Evolutionary conservation across 64 coral and sea anemone species (phyloP), one percentile per base, ranked within the genome.

Genomic region (Astreopora myriophthalma): DNA sequence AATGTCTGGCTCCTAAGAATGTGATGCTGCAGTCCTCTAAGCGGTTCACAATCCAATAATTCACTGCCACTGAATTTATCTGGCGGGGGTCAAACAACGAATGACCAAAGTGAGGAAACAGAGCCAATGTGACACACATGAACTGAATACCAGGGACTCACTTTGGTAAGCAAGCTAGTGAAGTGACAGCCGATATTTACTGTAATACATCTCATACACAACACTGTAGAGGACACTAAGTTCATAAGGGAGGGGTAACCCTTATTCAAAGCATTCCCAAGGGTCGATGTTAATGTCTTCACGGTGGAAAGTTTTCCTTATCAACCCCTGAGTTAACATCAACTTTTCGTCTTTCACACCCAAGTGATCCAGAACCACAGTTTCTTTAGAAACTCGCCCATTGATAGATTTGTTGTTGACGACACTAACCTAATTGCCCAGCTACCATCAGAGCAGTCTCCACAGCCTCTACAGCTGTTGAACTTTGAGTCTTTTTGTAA

Each of bases 401-500:
- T 19, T 55, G 51, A 55, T 55, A 3, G 12, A 16, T 16, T 6
- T 55, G 10, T 13, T 55, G 12, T 16, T 55, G 12, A 55, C 51
- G 3, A 16, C 51, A 78, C 74, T 82, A 91, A 99, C 97, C 97
- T 35, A 99, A 76, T 35, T 99, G 90, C 22, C 63, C 75, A 20
- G 90, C 82, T 8, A 92, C 79, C 66, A 76, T 52, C 46, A 99
- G 69, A 38, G 97, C 97, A 61, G 94, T 90, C 28, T 93, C 86
- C 17, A 99, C 68, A 19, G 94, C 87, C 57, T 93, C 97, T 22
- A 83, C 48, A 55, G 90, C 66, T 38, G 69, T 86, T 17, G 88
- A 61, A 13, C n/a, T 84, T 31, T 81, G 27, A 38, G 67, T 79
- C 74, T 96, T 96, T 64, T 93, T 99, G 64, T 86, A 82, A 13